A percentile compares a stretch with the other conserved stretches of the same genome.
Conservation (phyloP, 2,888 invertebrate species). For the Leptura quadrifasciata region DNA sequence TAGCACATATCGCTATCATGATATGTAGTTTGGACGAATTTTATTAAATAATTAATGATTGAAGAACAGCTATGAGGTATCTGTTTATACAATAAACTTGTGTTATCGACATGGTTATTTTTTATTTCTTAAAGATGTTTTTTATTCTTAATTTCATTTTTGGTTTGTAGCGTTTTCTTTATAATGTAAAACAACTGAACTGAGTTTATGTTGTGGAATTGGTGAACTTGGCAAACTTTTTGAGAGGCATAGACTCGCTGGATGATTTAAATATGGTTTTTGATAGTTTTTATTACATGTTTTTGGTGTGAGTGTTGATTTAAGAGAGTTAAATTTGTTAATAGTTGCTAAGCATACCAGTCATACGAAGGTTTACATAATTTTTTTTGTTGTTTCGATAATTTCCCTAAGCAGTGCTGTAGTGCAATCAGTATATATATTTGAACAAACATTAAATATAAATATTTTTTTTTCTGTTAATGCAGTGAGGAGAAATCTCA, state of each 20-base stretch:
- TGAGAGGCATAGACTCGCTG: background rate
- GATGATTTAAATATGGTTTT: background rate
- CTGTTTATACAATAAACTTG: conserved; percentile 4
- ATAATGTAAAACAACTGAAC: background rate
- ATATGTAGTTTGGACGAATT: background rate
- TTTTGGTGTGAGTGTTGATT: too few relatives aligned
- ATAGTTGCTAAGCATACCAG: too few relatives aligned
- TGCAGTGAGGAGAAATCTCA: too few relatives aligned
- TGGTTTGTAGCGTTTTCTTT: background rate
- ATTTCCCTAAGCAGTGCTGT: too few relatives aligned
- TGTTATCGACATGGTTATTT: background rate
- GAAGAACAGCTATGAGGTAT: conserved; percentile 2
- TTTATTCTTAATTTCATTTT: background rate
- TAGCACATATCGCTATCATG: background rate
- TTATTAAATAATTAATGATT: background rate
- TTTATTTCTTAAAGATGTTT: background rate
- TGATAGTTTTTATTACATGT: background rate
- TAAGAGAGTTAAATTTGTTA: too few relatives aligned
- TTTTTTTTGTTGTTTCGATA: too few relatives aligned
- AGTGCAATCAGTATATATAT: too few relatives aligned
- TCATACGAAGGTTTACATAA: too few relatives aligned
- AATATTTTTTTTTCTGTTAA: too few relatives aligned
- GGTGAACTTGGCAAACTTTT: background rate
- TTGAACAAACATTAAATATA: too few relatives aligned
- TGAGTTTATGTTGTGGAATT: background rate